Conservation (phyloP, 1,140 invertebrate species). For the Venturia canescens region DNA sequence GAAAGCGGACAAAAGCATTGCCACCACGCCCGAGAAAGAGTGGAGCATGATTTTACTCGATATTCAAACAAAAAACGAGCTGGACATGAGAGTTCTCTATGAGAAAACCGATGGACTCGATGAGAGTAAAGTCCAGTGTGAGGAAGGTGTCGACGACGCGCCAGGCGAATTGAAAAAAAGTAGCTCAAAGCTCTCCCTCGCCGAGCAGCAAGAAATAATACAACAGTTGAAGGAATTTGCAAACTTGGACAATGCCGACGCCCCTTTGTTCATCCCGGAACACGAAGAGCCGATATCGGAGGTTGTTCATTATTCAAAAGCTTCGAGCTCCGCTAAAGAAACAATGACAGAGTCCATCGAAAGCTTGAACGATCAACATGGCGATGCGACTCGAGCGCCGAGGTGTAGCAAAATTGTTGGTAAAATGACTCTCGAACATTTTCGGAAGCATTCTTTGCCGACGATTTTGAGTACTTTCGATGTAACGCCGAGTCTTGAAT, state of each 20-base stretch:
- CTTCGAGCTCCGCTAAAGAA: constrained; percentile 54
- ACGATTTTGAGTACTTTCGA: constrained; percentile 63
- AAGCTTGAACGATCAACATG: constrained; percentile 52
- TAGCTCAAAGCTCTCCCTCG: constrained; percentile 72
- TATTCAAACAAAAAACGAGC: constrained; percentile 61
- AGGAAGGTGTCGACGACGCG: constrained; percentile 20
- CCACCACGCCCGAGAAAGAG: constrained; percentile 66
- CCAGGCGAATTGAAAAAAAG: constrained; percentile 49
- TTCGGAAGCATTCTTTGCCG: constrained; percentile 65
- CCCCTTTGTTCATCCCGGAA: constrained; percentile 67
- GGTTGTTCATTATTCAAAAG: constrained; percentile 31
- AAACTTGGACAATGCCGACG: constrained; percentile 73
- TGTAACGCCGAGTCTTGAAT: constrained; percentile 49
- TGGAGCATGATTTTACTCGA: constrained; percentile 69
- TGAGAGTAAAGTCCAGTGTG: not conserved
- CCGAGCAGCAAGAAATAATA: constrained; percentile 78
- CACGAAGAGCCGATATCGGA: constrained; percentile 42
- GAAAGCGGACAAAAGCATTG: constrained; percentile 60
- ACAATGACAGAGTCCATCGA: constrained; percentile 59
- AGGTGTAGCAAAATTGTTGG: constrained; percentile 47
- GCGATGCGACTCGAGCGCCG: constrained; percentile 40
- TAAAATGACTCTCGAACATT: constrained; percentile 60
- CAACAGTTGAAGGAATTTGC: constrained; percentile 80
- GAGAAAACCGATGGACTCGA: not conserved
- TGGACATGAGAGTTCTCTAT: not conserved